phyloP scores from a whole-genome alignment of 2,888 invertebrate genomes.

The Microplitis deprimator region DNA sequence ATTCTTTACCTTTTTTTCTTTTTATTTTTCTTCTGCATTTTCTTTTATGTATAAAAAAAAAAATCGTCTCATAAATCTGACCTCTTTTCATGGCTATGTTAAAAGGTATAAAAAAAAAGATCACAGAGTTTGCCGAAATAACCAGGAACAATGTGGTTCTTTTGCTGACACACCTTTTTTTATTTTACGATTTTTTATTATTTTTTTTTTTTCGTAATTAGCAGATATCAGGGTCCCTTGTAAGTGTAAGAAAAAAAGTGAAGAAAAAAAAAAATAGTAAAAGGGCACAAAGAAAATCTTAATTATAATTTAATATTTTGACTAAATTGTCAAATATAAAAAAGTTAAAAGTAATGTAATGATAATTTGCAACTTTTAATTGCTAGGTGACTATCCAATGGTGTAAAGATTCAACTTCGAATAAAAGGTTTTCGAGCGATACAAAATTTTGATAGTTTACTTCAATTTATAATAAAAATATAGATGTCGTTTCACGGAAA shows the following conservation, averaged over 20 bases:
- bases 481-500: no score
- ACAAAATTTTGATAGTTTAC: no score
- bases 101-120: neutral
- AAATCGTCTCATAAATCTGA: constrained; percentile 32
- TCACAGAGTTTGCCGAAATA: constrained; percentile 39
- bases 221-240: neutral
- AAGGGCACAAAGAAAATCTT: constrained; percentile 8
- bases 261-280: constrained; percentile 15
- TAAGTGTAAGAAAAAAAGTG: constrained; percentile 13
- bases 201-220: constrained; percentile 33
- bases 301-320: neutral
- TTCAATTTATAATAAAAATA: no score
- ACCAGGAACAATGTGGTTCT: constrained; percentile 33
- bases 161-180: constrained; percentile 7
- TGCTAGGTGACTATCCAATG: no score
- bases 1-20: constrained; percentile 28
- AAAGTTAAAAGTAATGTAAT: constrained; percentile 8
- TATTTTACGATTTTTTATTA: neutral
- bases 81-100: neutral
- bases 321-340: neutral
- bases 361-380: neutral
- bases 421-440: no score
- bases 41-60: neutral
- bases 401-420: no score
- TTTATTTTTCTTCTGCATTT: neutral